Conservation (phyloP, 2,113 vertebrate genomes). For the Mellivora capensis region DNA sequence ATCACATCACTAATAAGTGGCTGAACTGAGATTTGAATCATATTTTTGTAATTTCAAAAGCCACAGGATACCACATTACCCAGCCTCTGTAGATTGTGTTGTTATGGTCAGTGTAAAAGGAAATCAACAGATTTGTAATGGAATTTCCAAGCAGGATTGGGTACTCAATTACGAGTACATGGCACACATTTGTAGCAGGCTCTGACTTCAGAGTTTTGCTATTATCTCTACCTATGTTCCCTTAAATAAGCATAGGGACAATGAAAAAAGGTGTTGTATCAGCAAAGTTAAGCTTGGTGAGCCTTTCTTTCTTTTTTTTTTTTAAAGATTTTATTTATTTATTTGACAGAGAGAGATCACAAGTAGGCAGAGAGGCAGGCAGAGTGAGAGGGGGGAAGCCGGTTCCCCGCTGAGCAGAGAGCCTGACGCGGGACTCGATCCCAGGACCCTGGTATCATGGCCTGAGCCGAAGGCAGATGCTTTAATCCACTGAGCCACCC, state of each 20-base stretch:
- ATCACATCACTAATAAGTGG: not conserved
- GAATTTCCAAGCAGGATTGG: not conserved
- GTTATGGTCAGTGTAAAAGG: not conserved
- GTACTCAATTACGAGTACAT: not conserved
- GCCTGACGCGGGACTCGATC: too few species aligned
- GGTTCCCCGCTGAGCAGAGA: too few species aligned
- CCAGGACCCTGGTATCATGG: too few species aligned
- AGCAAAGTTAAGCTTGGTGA: not conserved
- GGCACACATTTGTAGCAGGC: not conserved
- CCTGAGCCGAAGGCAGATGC: too few species aligned
- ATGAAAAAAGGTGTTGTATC: not conserved
- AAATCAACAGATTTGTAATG: not conserved
- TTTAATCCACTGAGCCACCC: too few species aligned
- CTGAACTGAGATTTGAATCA: not conserved
- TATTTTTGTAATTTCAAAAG: constrained; percentile 39
- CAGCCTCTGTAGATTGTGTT: not conserved
- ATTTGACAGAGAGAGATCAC: too few species aligned
- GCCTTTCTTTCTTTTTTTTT: too few species aligned
- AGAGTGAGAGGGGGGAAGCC: too few species aligned
- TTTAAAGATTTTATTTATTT: too few species aligned
- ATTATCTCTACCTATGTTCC: not conserved
- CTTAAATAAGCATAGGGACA: not conserved
- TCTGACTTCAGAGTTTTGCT: not conserved
- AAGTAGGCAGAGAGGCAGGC: too few species aligned
- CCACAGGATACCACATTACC: not conserved